Evolutionary conservation across 1,140 invertebrate genomes (phyloP).

Genomic region (Delia radicum): DNA sequence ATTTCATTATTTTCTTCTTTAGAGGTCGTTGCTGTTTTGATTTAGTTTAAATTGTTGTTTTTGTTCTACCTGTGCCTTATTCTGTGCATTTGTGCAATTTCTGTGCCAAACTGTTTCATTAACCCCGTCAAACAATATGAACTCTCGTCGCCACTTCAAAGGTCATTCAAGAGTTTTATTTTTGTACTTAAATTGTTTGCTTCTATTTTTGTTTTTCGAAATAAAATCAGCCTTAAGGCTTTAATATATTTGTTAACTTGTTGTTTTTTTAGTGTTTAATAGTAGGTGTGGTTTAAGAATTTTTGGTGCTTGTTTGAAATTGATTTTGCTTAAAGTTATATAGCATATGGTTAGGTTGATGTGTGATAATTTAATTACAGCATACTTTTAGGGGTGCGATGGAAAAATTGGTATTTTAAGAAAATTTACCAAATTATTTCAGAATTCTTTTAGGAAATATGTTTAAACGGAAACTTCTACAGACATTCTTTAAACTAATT

Average conservation of each 20-base stretch:
- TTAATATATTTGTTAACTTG: background rate
- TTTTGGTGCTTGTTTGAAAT: no score
- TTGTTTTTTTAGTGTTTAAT: background rate
- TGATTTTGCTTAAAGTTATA: no score
- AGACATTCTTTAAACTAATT: no score
- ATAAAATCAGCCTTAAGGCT: background rate
- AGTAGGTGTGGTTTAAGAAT: background rate
- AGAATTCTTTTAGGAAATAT: no score
- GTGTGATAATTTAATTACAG: no score
- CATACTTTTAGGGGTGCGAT: no score
- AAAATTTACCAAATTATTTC: no score
- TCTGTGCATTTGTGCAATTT: constrained; percentile 39
- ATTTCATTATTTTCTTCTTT: constrained; percentile 8
- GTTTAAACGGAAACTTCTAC: no score
- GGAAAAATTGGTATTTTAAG: no score
- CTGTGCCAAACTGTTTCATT: constrained; percentile 56
- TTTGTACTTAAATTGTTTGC: background rate
- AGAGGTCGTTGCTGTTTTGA: constrained; percentile 33
- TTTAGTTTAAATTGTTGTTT: constrained; percentile 8
- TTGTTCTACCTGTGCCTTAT: constrained; percentile 29
- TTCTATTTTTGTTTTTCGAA: background rate
- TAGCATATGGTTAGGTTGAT: no score
- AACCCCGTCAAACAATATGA: constrained; percentile 40
- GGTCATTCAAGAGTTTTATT: constrained; percentile 7
- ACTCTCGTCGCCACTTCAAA: constrained; percentile 8